A percentile compares a stretch with the other conserved stretches of the same genome.
Evolutionary conservation across 1,140 invertebrate species (phyloP).

Genomic region (Drosophila nasuta): DNA sequence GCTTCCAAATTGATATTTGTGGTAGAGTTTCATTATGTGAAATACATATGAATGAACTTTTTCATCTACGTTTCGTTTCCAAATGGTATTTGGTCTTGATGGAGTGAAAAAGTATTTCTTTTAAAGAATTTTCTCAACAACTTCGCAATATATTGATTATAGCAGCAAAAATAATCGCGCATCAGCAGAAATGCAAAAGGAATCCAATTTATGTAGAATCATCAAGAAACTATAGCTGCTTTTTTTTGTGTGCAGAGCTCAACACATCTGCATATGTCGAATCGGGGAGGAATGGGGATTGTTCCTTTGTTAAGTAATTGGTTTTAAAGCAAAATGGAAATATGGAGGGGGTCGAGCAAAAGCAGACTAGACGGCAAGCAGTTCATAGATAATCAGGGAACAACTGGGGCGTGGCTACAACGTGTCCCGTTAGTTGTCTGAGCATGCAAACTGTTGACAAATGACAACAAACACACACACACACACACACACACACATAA

Average conservation of each 20-base stretch:
- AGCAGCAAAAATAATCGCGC: no score
- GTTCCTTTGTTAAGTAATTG: slow-evolving; percentile 31
- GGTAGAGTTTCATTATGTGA: no score
- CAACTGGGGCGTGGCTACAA: slow-evolving; percentile 17
- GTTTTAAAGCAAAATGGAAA: slow-evolving; percentile 1
- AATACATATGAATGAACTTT: no score
- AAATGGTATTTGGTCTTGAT: no score
- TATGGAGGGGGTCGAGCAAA: no score
- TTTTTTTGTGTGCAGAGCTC: neutral
- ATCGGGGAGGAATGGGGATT: neutral
- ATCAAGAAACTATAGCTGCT: neutral
- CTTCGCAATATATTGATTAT: no score
- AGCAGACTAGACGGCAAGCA: neutral
- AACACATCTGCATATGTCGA: neutral
- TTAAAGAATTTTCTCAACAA: no score
- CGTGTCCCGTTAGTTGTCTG: neutral
- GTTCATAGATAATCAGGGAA: neutral
- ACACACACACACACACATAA: neutral
- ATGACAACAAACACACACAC: slow-evolving; percentile 8
- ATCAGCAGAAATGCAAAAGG: neutral
- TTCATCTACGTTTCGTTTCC: no score
- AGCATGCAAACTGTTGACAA: slow-evolving; percentile 30
- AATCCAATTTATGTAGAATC: neutral
- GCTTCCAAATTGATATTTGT: no score
- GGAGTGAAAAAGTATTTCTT: no score